Base-by-base conservation (phyloP, 2,797 vertebrate species). In the Calcarius lapponicus region DNA sequence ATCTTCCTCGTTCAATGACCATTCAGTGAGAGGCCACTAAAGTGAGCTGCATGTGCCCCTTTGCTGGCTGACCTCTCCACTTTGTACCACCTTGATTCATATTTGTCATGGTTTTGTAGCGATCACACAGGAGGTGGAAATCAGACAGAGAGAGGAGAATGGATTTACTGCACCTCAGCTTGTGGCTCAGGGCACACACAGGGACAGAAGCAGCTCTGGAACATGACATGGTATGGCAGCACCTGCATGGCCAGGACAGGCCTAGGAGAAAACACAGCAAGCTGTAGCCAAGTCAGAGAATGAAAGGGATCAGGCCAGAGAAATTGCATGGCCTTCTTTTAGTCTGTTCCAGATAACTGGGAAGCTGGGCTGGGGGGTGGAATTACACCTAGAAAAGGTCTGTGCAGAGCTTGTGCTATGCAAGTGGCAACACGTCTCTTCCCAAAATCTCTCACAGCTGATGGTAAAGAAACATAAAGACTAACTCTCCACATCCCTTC, bases 171-270 rank as follows among this genome's bases (percentile, higher is more conserved):
- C 21, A 16, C 10, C 58, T 57, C 28, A 48, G 13, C 13, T 34
- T 40, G 15, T 36, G 21, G 13, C 19, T 90, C 43, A 54, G 32
- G 22, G 22, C 53, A 36, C 31, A 42, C 0, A 0, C 26, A 54
- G 2, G 26, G 29, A 29, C 20, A 54, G 61, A 80, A 51, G 67
- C 32, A 76, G 1, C 17, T 42, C 34, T 71, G 38, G 48, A 74
- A 50, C 11, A 3, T 8, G 13, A 2, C 20, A 17, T 10, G 71
- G 15, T 10, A 10, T 1, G 78, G 40, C 42, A 83, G 5, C 15
- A 9, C 6, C 29, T 56, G n/a, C 45, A 57, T 11, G 0, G 0
- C 26, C 8, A 22, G 24, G 3, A 7, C 0, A 0, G n/a, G 12
- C 3, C 0, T 36, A 10, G 34, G n/a, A 64, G 53, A 42, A 86